Percentiles rank a stretch among this genome's conserved stretches.
Conservation (phyloP, 2,113 vertebrate species). For the Oryzias curvinotus region DNA sequence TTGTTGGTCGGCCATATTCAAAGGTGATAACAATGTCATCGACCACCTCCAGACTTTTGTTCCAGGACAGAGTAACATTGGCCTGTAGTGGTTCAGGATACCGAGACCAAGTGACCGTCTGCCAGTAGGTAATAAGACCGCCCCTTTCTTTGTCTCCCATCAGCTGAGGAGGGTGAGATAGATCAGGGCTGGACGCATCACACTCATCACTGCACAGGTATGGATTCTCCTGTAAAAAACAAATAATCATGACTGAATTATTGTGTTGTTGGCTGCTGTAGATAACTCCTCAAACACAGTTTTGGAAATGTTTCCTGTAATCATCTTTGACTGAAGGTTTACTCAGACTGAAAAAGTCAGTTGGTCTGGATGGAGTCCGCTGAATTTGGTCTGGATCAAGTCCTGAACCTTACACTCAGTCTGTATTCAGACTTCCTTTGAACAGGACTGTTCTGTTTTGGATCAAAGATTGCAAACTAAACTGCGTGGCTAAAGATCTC, state of each 20-base stretch:
- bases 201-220: slow-evolving; percentile 99
- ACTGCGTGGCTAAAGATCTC: no score
- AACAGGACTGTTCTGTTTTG: no score
- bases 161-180: slow-evolving; percentile 93
- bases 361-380: no score
- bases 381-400: no score
- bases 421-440: no score
- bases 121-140: slow-evolving; percentile 95
- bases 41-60: slow-evolving; percentile 95
- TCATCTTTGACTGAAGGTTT: no score
- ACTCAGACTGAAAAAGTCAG: no score
- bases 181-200: slow-evolving; percentile 89
- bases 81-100: slow-evolving; percentile 92
- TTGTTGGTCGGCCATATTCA: slow-evolving; percentile 92
- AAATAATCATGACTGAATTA: neutral
- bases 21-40: slow-evolving; percentile 95
- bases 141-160: slow-evolving; percentile 95
- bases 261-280: neutral
- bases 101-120: slow-evolving; percentile 94
- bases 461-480: no score
- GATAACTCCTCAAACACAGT: neutral
- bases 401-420: no score
- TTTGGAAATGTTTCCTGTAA: neutral
- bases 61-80: slow-evolving; percentile 96
- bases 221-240: slow-evolving; percentile 85